Evolutionary conservation across 2,113 vertebrate genomes (phyloP).

Genomic region (Smithornis capensis): DNA sequence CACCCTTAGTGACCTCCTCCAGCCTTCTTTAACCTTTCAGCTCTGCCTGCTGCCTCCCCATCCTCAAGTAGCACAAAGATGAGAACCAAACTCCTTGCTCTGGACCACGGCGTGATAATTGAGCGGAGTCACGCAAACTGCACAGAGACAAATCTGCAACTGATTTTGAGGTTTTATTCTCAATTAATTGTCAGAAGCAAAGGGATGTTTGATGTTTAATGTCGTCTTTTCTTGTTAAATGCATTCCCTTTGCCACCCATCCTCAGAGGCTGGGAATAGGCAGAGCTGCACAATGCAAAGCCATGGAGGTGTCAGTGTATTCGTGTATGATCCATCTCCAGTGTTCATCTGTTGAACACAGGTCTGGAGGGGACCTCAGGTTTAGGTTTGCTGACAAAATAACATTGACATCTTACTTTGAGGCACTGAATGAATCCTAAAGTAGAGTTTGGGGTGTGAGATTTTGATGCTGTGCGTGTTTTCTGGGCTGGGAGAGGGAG

Average conservation of each 20-base stretch:
- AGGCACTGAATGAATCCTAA: background rate
- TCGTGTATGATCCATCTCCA: background rate
- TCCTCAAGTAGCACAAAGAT: background rate
- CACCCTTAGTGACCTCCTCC: background rate
- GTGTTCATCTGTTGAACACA: rapidly evolving
- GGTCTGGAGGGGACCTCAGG: background rate
- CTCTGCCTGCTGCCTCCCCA: background rate
- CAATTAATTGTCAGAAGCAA: slow-evolving; percentile 67
- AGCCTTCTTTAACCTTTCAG: slow-evolving; percentile 24
- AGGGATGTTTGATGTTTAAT: slow-evolving; percentile 54
- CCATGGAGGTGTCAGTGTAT: background rate
- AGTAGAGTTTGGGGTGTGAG: background rate
- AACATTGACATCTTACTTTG: background rate
- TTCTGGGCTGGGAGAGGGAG: background rate
- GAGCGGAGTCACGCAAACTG: background rate
- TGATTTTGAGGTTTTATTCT: slow-evolving; percentile 57
- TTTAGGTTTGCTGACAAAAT: background rate
- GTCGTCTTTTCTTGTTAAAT: slow-evolving; percentile 44
- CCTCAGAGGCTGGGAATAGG: slow-evolving; percentile 3
- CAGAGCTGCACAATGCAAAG: background rate
- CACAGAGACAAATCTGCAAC: slow-evolving; percentile 29
- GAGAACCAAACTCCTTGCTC: slow-evolving; percentile 23
- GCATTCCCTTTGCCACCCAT: background rate
- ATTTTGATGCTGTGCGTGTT: background rate
- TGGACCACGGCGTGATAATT: background rate